Conservation (phyloP, 2,113 vertebrate genomes). For the Platycercus adscitus region DNA sequence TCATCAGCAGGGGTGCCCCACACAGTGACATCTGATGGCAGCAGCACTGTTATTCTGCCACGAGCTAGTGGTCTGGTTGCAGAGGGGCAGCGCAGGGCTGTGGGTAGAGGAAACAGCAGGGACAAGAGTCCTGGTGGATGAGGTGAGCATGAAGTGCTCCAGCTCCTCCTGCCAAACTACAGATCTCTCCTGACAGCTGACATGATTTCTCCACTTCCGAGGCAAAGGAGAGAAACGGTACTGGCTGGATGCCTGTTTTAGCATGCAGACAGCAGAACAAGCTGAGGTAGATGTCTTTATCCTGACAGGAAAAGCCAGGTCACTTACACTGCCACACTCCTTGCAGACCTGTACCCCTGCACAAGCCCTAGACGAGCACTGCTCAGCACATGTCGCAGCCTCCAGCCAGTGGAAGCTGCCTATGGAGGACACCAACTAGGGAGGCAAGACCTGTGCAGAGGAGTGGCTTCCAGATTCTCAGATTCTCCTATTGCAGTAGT, state of each 20-base stretch:
- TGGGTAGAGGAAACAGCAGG: not conserved
- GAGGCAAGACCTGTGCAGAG: not conserved
- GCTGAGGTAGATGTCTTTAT: not conserved
- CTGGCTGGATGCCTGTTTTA: not conserved
- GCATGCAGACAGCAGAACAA: not conserved
- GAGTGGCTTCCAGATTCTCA: not conserved
- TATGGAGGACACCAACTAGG: not conserved
- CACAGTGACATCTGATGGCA: not conserved
- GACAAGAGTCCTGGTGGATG: no score
- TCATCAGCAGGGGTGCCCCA: not conserved
- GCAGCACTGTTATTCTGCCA: not conserved
- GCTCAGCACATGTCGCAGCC: not conserved
- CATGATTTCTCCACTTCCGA: not conserved
- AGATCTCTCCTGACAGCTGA: not conserved
- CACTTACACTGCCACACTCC: not conserved
- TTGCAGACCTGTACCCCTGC: accelerated
- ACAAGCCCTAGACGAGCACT: not conserved
- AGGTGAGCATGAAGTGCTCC: accelerated
- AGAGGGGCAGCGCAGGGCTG: not conserved
- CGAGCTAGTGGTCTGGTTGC: no score
- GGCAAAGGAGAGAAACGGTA: not conserved
- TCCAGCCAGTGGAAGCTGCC: not conserved
- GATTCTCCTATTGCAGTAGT: not conserved
- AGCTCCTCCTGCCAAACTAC: not conserved
- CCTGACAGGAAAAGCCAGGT: not conserved